phyloP scores from a whole-genome alignment of 2,797 vertebrate species.

The Gymnothorax javanicus region DNA sequence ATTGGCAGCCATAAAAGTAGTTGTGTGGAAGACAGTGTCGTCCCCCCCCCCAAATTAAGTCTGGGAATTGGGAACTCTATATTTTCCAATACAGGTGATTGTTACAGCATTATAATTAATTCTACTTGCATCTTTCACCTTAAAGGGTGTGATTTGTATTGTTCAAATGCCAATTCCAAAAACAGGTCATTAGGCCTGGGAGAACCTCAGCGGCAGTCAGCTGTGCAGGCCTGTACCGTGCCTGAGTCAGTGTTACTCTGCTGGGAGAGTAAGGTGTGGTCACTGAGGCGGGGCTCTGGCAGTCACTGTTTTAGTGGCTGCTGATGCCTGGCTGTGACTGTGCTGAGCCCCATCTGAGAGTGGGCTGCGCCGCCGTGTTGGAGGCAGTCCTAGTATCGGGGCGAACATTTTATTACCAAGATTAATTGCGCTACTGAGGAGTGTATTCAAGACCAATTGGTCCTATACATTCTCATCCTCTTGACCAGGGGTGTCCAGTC shows the following conservation, averaged over 20 bases:
- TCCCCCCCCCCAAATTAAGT: too few relatives aligned
- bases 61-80: too few relatives aligned
- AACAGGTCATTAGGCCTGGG: neutral
- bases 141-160: too few relatives aligned
- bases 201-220: conserved; percentile 40
- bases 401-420: conserved; percentile 16
- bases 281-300: conserved; percentile 16
- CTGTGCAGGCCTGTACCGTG: conserved; percentile 30
- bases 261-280: conserved; percentile 39
- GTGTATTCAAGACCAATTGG: neutral
- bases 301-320: conserved; percentile 42
- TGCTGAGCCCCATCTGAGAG: conserved; percentile 36
- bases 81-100: too few relatives aligned
- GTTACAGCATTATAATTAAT: too few relatives aligned
- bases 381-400: conserved; percentile 39
- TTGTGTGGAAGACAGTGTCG: too few relatives aligned
- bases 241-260: conserved; percentile 43
- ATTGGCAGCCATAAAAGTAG: too few relatives aligned
- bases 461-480: too few relatives aligned
- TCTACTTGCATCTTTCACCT: too few relatives aligned
- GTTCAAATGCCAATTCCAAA: neutral
- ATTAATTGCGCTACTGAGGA: neutral
- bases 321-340: conserved; percentile 27
- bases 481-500: too few relatives aligned
- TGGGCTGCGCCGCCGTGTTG: conserved; percentile 31